A percentile compares a stretch with the other conserved stretches of the same genome.
Conservation (phyloP, 1,140 invertebrate species). For the Argopecten irradians region DNA sequence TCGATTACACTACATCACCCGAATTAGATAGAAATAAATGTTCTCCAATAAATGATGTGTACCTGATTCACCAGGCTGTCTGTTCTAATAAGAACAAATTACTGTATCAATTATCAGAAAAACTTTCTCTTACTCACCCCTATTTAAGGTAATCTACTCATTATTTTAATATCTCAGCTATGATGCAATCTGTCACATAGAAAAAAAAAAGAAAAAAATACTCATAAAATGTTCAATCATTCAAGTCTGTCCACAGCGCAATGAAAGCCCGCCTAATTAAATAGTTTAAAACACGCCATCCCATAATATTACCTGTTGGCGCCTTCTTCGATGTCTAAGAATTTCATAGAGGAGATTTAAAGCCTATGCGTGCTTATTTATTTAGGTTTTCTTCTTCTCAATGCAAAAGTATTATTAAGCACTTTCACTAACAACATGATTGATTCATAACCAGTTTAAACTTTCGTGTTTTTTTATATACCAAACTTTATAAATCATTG, state of each 20-base stretch:
- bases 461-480: neutral
- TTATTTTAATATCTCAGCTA: neutral
- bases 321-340: neutral
- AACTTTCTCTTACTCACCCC: neutral
- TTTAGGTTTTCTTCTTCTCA: neutral
- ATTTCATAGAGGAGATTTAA: neutral
- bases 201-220: neutral
- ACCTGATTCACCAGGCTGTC: neutral
- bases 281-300: neutral
- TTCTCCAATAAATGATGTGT: neutral
- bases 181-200: neutral
- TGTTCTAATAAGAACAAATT: neutral
- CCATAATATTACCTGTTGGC: neutral
- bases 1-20: neutral
- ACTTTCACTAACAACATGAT: neutral
- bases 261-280: neutral
- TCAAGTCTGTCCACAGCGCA: neutral
- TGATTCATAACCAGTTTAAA: neutral
- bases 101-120: neutral
- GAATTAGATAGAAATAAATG: neutral
- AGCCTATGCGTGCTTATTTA: neutral
- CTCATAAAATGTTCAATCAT: neutral
- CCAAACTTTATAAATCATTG: neutral
- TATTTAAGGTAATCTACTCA: neutral
- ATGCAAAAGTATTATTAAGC: neutral